Conservation (phyloP, 2,888 invertebrate genomes). For the Pilophorus perplexus region DNA sequence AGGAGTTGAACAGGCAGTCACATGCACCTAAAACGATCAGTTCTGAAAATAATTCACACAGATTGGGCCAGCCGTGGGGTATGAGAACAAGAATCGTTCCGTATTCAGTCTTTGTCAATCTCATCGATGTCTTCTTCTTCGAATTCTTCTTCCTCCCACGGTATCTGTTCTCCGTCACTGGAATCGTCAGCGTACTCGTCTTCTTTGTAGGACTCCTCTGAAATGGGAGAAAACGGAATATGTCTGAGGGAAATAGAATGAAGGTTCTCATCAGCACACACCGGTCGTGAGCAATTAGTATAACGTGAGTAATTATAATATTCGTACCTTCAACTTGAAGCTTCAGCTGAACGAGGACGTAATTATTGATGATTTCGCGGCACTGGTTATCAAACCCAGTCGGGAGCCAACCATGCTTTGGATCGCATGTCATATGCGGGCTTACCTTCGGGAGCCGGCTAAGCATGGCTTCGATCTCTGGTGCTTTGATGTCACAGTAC, state of each 20-base stretch:
- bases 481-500: slow-evolving; percentile 76
- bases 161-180: slow-evolving; percentile 42
- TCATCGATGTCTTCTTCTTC: slow-evolving; percentile 46
- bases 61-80: too few relatives aligned
- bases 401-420: slow-evolving; percentile 76
- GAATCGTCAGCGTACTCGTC: slow-evolving; percentile 45
- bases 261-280: too few relatives aligned
- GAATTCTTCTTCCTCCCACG: slow-evolving; percentile 44
- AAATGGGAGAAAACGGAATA: neutral
- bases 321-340: too few relatives aligned
- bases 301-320: too few relatives aligned
- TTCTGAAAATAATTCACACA: too few relatives aligned
- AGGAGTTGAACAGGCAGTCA: too few relatives aligned
- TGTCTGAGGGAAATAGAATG: neutral
- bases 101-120: too few relatives aligned
- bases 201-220: slow-evolving; percentile 19
- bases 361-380: slow-evolving; percentile 68
- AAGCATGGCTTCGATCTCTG: slow-evolving; percentile 75
- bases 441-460: slow-evolving; percentile 62
- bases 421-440: slow-evolving; percentile 64
- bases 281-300: too few relatives aligned
- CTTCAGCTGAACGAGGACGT: slow-evolving; percentile 58
- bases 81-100: too few relatives aligned
- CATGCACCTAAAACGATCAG: too few relatives aligned
- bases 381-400: slow-evolving; percentile 66